Evolutionary conservation across 2,888 invertebrate species (phyloP).

Genomic region (Thera obeliscata): DNA sequence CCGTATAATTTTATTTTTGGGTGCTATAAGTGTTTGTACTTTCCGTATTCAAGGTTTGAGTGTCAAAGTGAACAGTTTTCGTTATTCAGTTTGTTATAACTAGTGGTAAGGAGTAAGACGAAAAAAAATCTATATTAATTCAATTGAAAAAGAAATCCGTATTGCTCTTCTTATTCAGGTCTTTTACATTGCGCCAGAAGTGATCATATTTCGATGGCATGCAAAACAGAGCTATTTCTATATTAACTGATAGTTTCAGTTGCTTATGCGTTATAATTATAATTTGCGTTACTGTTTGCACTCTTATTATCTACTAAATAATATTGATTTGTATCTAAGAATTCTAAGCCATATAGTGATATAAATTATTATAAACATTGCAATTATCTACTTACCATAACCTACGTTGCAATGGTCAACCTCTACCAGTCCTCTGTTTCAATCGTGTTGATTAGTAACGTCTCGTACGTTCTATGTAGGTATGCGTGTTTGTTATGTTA

Average conservation of each 20-base stretch:
- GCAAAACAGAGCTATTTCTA: too few species aligned
- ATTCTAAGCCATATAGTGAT: not conserved
- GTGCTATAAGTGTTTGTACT: not conserved
- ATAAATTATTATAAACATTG: not conserved
- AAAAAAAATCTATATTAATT: not conserved
- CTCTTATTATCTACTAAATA: too few species aligned
- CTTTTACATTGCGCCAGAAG: not conserved
- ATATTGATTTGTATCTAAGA: not conserved
- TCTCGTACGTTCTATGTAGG: conserved; percentile 24
- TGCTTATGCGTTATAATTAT: too few species aligned
- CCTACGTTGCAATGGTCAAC: not conserved
- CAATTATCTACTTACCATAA: conserved; percentile 1
- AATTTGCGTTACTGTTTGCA: too few species aligned
- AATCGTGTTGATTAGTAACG: conserved; percentile 50
- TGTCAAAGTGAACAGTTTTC: conserved; percentile 18
- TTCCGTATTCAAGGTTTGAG: conserved; percentile 16
- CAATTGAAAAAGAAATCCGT: not conserved
- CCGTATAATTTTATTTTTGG: conserved; percentile 15
- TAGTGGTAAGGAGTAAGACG: not conserved
- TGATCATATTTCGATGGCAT: too few species aligned
- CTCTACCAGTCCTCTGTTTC: conserved; percentile 18
- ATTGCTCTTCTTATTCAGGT: not conserved
- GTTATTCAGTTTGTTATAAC: not conserved
- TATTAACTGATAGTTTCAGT: too few species aligned
- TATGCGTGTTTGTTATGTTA: conserved; percentile 11